Base-by-base conservation (phyloP, 2,797 vertebrate genomes). In the Fundulus diaphanus region DNA sequence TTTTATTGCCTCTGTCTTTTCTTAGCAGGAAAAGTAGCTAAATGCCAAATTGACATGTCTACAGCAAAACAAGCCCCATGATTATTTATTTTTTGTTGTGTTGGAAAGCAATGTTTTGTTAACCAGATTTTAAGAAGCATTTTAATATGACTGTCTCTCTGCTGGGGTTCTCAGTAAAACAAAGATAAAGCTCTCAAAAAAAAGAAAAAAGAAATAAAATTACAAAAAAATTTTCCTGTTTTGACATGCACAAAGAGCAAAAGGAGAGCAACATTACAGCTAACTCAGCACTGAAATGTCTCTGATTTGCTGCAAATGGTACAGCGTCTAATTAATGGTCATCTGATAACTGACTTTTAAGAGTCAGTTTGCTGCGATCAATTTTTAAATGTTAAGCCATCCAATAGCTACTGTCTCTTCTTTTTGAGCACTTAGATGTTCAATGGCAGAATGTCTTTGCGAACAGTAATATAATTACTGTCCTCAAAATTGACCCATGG, bases 141-240 rank as follows among this genome's bases (percentile, higher is more conserved):
- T 85, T 48, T 54, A 13, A 65, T 57, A 70, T 70, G 70, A 77
- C 77, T 86, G 81, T 83, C 86, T 89, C 44, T 87, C 76, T 76
- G 66, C 65, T 87, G 81, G 74, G 75, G 75, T 91, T 93, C 72
- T 91, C 76, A 89, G 90, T 90, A 92, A 89, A 92, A 83, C 7
- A 48, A 16, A 48, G 9, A 46, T 15, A 13, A 12, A 11, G 3
- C 9, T 46, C 44, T 46, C 11, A 15, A 24, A n/a, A n/a, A n/a
- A n/a, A n/a, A n/a, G n/a, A n/a, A n/a, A n/a, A n/a, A n/a, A n/a
- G n/a, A n/a, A n/a, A n/a, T n/a, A n/a, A n/a, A n/a, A n/a, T n/a
- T n/a, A n/a, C n/a, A n/a, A n/a, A n/a, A n/a, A n/a, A n/a, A n/a
- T n/a, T n/a, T n/a, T n/a, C n/a, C n/a, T n/a, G n/a, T 74, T 71